These are phyloP conservation scores for Stenolophus ochropezus DNA, from an alignment of 2,888 invertebrate genomes.

Conservation along the genomic window DNA sequence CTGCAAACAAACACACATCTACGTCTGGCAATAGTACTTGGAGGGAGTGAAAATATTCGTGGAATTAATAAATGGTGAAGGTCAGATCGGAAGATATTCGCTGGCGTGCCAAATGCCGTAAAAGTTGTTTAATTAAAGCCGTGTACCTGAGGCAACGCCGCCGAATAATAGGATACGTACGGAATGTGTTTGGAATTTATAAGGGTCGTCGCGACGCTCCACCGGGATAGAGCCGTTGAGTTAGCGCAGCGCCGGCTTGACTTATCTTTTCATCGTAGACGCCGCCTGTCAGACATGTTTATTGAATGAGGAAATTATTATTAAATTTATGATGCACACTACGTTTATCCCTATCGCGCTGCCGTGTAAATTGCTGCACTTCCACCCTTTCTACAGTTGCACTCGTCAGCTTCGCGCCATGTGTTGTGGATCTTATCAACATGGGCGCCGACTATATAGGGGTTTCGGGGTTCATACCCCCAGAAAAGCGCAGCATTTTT, in stretches of 20 bases:
- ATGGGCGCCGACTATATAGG: no score
- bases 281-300: constrained; percentile 60
- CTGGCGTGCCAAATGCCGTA: constrained; percentile 53
- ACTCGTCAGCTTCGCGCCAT: no score
- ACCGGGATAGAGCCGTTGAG: constrained; percentile 45
- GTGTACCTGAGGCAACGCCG: constrained; percentile 38
- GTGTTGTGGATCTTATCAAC: no score
- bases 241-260: constrained; percentile 48
- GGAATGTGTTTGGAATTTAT: constrained; percentile 59
- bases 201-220: constrained; percentile 8
- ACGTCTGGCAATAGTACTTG: background rate
- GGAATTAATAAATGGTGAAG: constrained; percentile 51
- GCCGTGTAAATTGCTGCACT: constrained; percentile 50
- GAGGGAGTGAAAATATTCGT: constrained; percentile 46
- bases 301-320: constrained; percentile 61
- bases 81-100: constrained; percentile 53
- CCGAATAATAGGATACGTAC: constrained; percentile 58
- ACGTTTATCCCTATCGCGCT: constrained; percentile 50
- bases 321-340: constrained; percentile 59
- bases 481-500: no score
- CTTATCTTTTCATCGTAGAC: constrained; percentile 59
- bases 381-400: background rate
- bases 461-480: background rate
- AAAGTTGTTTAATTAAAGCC: constrained; percentile 59
- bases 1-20: constrained; percentile 21